phyloP scores from a whole-genome alignment of 2,113 vertebrate species.

The Spizaetus ornatus region DNA sequence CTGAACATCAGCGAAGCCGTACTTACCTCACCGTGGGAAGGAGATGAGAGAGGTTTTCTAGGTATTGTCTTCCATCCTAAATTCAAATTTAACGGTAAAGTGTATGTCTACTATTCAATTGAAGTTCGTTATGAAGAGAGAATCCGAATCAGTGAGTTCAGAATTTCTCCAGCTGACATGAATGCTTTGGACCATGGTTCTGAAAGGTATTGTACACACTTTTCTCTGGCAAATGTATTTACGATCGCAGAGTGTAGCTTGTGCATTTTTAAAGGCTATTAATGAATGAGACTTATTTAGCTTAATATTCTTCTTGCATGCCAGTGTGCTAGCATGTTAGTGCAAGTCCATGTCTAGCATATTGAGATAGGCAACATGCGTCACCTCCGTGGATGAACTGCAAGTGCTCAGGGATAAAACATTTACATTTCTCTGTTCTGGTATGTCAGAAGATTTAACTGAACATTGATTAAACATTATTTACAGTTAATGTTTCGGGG shows the following conservation, averaged over 20 bases:
- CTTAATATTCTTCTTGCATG: background rate
- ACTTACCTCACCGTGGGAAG: conserved; percentile 94
- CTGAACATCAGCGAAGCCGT: conserved; percentile 87
- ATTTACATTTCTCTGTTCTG: background rate
- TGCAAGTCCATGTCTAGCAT: background rate
- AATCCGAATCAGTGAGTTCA: conserved; percentile 95
- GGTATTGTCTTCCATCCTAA: conserved; percentile 88
- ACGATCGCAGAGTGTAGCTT: background rate
- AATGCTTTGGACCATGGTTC: conserved; percentile 89
- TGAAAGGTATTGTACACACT: conserved; percentile 79
- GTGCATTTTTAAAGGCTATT: background rate
- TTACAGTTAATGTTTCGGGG: background rate
- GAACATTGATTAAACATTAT: background rate
- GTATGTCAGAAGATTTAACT: background rate
- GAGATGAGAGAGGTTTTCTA: conserved; percentile 94
- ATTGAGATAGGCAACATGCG: background rate
- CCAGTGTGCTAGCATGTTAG: background rate
- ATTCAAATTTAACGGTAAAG: conserved; percentile 84
- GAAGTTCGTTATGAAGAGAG: conserved; percentile 83
- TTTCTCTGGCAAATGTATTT: conserved; percentile 24
- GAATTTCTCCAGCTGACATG: conserved; percentile 79
- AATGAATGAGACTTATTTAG: background rate
- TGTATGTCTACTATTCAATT: conserved; percentile 93
- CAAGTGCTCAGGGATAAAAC: background rate
- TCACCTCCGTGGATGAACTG: background rate